These are phyloP conservation scores for Anoplolepis gracilipes DNA, from an alignment of 1,140 invertebrate species.

Conservation along the genomic window DNA sequence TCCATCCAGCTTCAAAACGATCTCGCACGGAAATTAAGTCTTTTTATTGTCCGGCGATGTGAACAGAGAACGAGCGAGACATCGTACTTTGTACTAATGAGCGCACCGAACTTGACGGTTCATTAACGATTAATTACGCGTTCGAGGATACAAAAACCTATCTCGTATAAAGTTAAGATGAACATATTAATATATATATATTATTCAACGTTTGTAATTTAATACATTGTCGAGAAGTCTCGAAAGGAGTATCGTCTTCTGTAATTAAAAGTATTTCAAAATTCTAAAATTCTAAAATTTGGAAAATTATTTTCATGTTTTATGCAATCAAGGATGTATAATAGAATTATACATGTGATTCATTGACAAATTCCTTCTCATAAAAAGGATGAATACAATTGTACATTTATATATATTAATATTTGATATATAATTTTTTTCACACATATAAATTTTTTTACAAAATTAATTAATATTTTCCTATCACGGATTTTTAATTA, in stretches of 20 bases:
- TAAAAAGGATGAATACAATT: background rate
- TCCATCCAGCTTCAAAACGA: constrained; percentile 6
- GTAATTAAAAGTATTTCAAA: background rate
- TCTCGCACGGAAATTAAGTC: constrained; percentile 63
- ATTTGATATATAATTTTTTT: background rate
- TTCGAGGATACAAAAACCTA: background rate
- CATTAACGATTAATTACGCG: constrained; percentile 26
- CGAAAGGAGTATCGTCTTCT: background rate
- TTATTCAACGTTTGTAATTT: background rate
- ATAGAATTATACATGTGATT: background rate
- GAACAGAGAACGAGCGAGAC: background rate
- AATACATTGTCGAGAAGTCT: background rate
- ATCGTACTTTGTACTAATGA: background rate
- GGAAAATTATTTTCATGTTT: background rate
- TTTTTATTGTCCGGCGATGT: constrained; percentile 19
- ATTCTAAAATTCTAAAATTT: background rate
- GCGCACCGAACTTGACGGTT: constrained; percentile 19
- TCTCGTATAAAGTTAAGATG: constrained; percentile 5
- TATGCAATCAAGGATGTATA: background rate
- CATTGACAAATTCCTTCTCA: background rate
- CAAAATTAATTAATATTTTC: background rate
- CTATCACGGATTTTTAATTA: no score
- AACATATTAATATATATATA: constrained; percentile 11
- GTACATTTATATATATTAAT: background rate
- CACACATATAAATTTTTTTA: background rate